Conservation (phyloP, 2,797 vertebrate genomes). For the Microhierax caerulescens region DNA sequence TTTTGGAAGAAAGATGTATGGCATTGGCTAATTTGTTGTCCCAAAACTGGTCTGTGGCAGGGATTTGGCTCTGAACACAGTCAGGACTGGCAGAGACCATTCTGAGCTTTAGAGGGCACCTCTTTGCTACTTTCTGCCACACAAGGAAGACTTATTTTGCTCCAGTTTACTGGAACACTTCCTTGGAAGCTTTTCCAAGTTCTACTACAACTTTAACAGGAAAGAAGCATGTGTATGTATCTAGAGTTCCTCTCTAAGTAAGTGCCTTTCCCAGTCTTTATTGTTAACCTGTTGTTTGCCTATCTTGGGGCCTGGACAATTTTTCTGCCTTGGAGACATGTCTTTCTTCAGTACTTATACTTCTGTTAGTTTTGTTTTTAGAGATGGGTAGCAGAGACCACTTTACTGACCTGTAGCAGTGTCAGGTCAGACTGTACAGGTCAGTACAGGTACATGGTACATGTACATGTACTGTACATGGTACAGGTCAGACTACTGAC, state of each 20-base stretch:
- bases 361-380: not conserved
- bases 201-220: not conserved
- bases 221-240: not conserved
- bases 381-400: not conserved
- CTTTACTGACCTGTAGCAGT: not conserved
- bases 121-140: not conserved
- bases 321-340: not conserved
- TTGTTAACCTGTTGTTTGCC: not conserved
- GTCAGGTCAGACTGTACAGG: too few species aligned
- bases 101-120: not conserved
- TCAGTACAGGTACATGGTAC: too few species aligned
- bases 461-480: too few species aligned
- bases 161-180: not conserved
- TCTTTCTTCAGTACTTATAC: not conserved
- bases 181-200: not conserved
- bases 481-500: too few species aligned
- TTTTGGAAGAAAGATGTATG: not conserved
- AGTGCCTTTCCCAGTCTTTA: not conserved
- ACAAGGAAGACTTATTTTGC: not conserved
- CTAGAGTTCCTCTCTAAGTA: not conserved
- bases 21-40: not conserved
- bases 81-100: not conserved
- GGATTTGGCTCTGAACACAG: not conserved
- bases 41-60: not conserved
- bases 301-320: not conserved